phyloP scores from a whole-genome alignment of 1,140 invertebrate species.

The Pissodes strobi region DNA sequence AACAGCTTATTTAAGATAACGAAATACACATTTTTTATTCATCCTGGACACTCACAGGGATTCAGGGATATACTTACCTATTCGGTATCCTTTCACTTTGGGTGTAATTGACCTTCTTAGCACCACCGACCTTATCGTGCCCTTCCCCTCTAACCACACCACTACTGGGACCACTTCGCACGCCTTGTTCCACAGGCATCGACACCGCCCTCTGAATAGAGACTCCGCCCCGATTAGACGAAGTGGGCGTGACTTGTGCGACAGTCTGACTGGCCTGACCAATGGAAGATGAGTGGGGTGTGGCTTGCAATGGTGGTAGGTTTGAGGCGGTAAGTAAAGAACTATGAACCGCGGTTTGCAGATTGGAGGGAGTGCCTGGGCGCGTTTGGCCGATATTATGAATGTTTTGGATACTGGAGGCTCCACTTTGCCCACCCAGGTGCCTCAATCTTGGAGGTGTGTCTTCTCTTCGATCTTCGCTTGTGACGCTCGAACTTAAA shows the following conservation, averaged over 20 bases:
- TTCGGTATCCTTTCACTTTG: slow-evolving; percentile 51
- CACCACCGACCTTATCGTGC: not conserved
- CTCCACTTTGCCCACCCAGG: no score
- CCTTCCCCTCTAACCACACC: not conserved
- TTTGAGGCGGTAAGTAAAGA: slow-evolving; percentile 7
- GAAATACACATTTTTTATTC: no score
- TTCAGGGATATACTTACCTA: no score
- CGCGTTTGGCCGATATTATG: slow-evolving; percentile 10
- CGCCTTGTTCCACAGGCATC: slow-evolving; percentile 53
- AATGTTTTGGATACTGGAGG: slow-evolving; percentile 8
- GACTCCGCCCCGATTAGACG: slow-evolving; percentile 18
- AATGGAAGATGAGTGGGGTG: not conserved
- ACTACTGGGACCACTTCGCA: slow-evolving; percentile 39
- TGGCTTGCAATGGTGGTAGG: slow-evolving; percentile 13
- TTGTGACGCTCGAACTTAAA: slow-evolving; percentile 8
- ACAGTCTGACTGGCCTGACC: slow-evolving; percentile 8
- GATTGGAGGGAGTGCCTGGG: slow-evolving; percentile 8
- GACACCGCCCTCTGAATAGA: slow-evolving; percentile 53
- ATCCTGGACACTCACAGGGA: no score
- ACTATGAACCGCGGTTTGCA: slow-evolving; percentile 21
- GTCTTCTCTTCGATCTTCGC: slow-evolving; percentile 11
- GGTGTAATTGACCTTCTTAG: slow-evolving; percentile 39
- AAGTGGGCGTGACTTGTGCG: slow-evolving; percentile 5
- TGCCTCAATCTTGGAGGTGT: slow-evolving; percentile 6
- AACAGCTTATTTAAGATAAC: no score